phyloP scores from a whole-genome alignment of 2,113 vertebrate species.

The Penelope pileata region DNA sequence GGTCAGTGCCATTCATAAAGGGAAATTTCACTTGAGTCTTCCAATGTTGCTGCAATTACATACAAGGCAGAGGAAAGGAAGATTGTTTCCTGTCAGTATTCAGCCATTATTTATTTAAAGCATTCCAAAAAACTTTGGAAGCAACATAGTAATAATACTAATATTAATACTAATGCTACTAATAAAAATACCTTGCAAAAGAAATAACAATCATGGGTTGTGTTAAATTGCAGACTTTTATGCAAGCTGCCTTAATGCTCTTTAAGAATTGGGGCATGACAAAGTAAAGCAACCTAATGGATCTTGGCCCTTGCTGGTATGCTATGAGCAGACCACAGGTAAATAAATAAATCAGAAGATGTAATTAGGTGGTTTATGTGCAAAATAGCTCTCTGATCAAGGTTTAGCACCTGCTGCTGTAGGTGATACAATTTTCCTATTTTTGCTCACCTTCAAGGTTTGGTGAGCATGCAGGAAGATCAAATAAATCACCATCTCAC shows the following conservation, averaged over 20 bases:
- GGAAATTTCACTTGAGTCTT: not conserved
- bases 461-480: not conserved
- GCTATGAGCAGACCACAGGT: not conserved
- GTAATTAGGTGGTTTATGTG: not conserved
- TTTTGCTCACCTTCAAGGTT: conserved; percentile 8
- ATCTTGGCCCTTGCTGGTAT: not conserved
- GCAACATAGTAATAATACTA: not conserved
- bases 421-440: not conserved
- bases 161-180: not conserved
- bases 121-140: not conserved
- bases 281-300: not conserved
- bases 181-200: not conserved
- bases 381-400: not conserved
- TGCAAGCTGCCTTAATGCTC: not conserved
- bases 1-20: not conserved
- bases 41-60: not conserved
- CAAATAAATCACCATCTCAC: not conserved
- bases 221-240: not conserved
- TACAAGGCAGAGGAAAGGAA: not conserved
- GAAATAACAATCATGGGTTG: not conserved
- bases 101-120: not conserved
- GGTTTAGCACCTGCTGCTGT: not conserved
- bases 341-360: not conserved
- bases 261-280: not conserved
- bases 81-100: not conserved